Base-by-base conservation (phyloP, 2,113 vertebrate species). In the Upupa epops region DNA sequence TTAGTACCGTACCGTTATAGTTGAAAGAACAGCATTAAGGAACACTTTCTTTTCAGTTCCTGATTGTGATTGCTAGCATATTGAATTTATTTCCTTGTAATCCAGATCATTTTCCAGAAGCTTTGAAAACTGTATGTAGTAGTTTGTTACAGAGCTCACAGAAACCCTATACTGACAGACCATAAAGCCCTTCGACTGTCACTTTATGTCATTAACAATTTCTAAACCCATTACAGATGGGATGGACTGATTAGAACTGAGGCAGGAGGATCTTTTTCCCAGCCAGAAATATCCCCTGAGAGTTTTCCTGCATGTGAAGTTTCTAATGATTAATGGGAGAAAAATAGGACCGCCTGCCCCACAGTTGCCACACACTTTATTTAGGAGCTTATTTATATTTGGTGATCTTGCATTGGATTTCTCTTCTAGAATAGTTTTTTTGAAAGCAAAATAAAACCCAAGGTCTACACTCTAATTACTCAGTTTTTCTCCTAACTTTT, bases 161-260 rank as follows among this genome's bases (percentile, higher is more conserved):
- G 97, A 97, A 97, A 98, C 95, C 90, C 92, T 97, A 98, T 73
- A 92, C 97, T 96, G 95, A 96, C 91, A 96, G 97, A 97, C 96
- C 96, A 96, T 96, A 98, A 97, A 97, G 97, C 97, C 94, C 92
- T 97, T 97, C 21, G 86, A 98, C 97, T 97, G 96, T 97, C 98
- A 97, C 97, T 98, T 98, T 97, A 97, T 97, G 97, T 98, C 97
- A 98, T 98, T 98, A 97, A 97, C 97, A 98, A 98, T 98, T 97
- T 98, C 97, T 98, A 97, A 98, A 97, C 93, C 97, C 97, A 97
- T 98, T 98, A 97, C 97, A 98, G 97, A 98, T 98, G 97, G 97
- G 96, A 96, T 96, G 95, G 95, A 95, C 97, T 97, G 97, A 98
- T 98, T 98, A 98, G 96, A 97, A 97, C 92, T 94, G 94, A 97